Conservation (phyloP, 2,113 vertebrate species). For the Clarias macrocephalus region DNA sequence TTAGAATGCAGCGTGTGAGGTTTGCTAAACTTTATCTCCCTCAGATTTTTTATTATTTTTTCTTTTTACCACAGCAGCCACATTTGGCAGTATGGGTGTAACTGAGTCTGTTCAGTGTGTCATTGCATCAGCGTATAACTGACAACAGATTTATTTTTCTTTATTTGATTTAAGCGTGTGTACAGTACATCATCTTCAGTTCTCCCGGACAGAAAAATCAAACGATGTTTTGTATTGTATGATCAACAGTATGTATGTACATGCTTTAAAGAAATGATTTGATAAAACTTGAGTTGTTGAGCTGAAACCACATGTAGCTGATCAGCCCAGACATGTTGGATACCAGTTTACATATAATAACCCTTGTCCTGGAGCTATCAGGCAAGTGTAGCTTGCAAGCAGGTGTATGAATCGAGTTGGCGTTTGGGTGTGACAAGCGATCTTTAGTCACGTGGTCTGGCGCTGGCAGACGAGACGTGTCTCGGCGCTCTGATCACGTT, state of each 20-base stretch:
- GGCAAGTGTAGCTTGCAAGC: neutral
- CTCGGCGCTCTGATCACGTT: neutral
- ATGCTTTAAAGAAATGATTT: neutral
- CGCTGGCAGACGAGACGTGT: neutral
- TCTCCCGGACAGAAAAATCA: neutral
- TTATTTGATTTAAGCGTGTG: neutral
- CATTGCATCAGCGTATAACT: neutral
- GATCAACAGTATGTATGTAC: neutral
- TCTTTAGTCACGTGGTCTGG: too few species aligned
- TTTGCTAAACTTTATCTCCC: slow-evolving; percentile 1
- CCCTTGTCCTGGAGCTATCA: neutral
- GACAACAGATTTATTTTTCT: neutral
- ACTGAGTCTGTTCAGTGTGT: neutral
- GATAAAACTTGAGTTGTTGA: neutral
- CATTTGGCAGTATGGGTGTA: slow-evolving; percentile 1
- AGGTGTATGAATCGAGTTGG: neutral
- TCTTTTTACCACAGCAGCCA: neutral
- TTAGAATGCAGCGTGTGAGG: neutral
- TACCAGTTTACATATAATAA: neutral
- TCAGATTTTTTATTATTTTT: neutral
- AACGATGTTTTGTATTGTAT: neutral
- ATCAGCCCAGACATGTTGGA: neutral
- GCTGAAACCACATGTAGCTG: neutral
- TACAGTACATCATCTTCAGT: neutral
- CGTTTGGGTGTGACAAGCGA: neutral